Base-by-base conservation (phyloP, 2,888 invertebrate genomes). In the Lepeophtheirus nordmannii region DNA sequence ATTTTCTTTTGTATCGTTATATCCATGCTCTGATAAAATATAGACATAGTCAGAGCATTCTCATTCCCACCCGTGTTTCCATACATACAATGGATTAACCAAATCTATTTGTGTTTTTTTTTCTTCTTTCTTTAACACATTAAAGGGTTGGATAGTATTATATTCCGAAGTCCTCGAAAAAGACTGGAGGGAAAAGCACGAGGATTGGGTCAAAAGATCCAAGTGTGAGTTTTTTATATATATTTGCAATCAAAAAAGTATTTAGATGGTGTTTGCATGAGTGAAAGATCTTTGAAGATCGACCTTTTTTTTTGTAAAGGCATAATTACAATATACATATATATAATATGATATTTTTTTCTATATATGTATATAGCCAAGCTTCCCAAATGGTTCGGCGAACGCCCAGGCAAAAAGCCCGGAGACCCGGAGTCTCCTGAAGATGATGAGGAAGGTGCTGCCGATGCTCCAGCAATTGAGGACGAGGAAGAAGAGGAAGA, bases 321-420 rank as follows among this genome's bases (percentile, higher is more conserved):
- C n/a, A n/a, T n/a, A n/a, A n/a, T n/a, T n/a, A n/a, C n/a, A n/a
- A n/a, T n/a, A n/a, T n/a, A n/a, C n/a, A n/a, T n/a, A n/a, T n/a
- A n/a, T n/a, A n/a, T 30, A 7, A 30, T 30, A 5, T 30, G 30
- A 7, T 30, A 30, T 30, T 7, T 5, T 30, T 30, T 30, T 30
- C 3, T 30, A n/a, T n/a, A n/a, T n/a, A n/a, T 30, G 7, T 30
- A 5, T 30, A 38, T 46, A 66, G 91, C 89, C 81, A 85, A 86
- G 82, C 81, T 91, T 79, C 90, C 90, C 73, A 91, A 90, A 79
- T 91, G 91, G 91, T 90, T 90, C 82, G 90, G 91, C 73, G 91
- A 91, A 80, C 82, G 90, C 79, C 90, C 90, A 71, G 90, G 90
- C 82, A 90, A 89, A 79, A 91, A 89, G 82, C 78, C 84, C 77